Percentiles rank a stretch among this genome's conserved stretches.
Conservation (phyloP, 2,888 invertebrate genomes). For the Synanthedon andrenaeformis region DNA sequence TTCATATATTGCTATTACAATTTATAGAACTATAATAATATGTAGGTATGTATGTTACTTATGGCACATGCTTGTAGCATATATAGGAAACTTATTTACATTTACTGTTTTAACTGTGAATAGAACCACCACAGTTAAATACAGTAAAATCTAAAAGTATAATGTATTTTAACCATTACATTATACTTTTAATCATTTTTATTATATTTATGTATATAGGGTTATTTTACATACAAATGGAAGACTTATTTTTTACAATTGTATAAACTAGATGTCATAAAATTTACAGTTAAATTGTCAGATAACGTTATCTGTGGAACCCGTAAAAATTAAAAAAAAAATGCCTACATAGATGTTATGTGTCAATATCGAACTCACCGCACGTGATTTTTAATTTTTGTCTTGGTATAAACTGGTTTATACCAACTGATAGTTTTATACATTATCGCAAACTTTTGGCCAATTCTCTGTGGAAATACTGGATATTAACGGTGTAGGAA, state of each 20-base stretch:
- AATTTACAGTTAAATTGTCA: background rate
- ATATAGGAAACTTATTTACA: slow-evolving; percentile 33
- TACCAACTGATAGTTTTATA: too few relatives aligned
- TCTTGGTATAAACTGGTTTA: too few relatives aligned
- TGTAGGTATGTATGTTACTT: slow-evolving; percentile 25
- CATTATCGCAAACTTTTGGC: too few relatives aligned
- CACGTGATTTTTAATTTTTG: background rate
- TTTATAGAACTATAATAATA: slow-evolving; percentile 41
- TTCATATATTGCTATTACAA: slow-evolving; percentile 8
- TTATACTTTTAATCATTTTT: background rate
- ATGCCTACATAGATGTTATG: background rate
- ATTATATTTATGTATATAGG: background rate
- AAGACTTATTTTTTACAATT: background rate
- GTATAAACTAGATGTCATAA: background rate
- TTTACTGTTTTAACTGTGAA: slow-evolving; percentile 13
- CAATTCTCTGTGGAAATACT: too few relatives aligned
- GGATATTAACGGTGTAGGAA: too few relatives aligned
- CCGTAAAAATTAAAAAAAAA: slow-evolving; percentile 27
- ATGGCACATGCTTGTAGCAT: slow-evolving; percentile 69
- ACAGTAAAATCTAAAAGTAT: background rate
- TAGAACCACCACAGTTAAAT: slow-evolving; percentile 5
- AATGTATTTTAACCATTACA: background rate
- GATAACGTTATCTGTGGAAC: slow-evolving; percentile 21
- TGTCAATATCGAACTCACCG: background rate
- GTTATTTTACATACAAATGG: background rate